Percentiles rank a stretch among this genome's conserved stretches.
Conservation (phyloP, 2,797 vertebrate species). For the Botia almorhae region DNA sequence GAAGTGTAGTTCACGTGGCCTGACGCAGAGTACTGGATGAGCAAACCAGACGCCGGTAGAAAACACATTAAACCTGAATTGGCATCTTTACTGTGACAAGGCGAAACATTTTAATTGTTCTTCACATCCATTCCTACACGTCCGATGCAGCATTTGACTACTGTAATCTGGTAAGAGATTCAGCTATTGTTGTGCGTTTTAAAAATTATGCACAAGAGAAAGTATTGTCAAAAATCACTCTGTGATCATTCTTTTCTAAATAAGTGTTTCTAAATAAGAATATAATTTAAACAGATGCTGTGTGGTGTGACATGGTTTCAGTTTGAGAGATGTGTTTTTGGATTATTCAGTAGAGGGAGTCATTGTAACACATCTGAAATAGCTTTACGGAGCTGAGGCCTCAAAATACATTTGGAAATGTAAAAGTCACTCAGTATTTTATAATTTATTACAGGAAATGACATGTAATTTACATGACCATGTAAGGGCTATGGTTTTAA, state of each 20-base stretch:
- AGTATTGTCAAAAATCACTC: no score
- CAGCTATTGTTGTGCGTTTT: background rate
- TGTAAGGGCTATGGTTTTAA: no score
- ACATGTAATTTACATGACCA: no score
- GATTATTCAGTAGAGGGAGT: background rate
- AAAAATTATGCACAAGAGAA: background rate
- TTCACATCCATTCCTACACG: background rate
- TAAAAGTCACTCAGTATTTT: no score
- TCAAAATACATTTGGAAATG: background rate
- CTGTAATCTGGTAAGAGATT: background rate
- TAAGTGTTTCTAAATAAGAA: no score
- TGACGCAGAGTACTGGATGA: background rate
- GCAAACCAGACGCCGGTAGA: no score
- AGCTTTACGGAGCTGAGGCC: background rate
- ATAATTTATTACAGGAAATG: no score
- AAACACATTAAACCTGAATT: no score
- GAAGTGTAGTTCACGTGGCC: slow-evolving; percentile 54
- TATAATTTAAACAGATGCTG: background rate
- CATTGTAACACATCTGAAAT: background rate
- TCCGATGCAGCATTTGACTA: background rate
- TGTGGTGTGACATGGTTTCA: background rate
- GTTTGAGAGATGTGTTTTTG: background rate
- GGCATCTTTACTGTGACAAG: background rate
- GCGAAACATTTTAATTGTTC: no score
- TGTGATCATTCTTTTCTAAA: no score